Percentiles rank a stretch among this genome's conserved stretches.
Conservation (phyloP, 2,113 vertebrate species). For the Zosterops hypoxanthus region DNA sequence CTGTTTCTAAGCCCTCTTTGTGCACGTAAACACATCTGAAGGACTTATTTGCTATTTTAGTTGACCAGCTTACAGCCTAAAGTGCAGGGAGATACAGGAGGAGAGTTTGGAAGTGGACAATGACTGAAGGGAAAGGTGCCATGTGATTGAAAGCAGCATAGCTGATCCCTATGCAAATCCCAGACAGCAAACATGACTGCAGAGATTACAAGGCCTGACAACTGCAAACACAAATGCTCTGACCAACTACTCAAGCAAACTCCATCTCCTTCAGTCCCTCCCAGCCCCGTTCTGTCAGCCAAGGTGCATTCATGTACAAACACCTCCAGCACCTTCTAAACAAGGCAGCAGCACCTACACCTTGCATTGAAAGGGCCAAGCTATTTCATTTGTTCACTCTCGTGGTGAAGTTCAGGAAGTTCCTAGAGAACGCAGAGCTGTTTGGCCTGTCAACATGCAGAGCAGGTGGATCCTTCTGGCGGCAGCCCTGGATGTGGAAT, state of each 20-base stretch:
- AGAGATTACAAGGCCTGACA: not conserved
- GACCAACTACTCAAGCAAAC: not conserved
- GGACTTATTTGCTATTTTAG: not conserved
- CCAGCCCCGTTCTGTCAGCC: not conserved
- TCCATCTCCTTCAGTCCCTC: not conserved
- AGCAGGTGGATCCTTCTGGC: not conserved
- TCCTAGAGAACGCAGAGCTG: not conserved
- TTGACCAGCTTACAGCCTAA: not conserved
- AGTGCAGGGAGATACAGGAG: not conserved
- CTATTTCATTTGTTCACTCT: not conserved
- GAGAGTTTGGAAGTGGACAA: not conserved
- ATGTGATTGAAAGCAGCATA: not conserved
- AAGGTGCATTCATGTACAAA: not conserved
- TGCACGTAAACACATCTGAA: not conserved
- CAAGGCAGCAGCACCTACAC: not conserved
- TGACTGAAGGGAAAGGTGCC: not conserved
- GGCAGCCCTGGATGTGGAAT: not conserved
- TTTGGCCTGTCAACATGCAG: not conserved
- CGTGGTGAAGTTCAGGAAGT: not conserved
- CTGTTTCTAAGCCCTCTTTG: not conserved
- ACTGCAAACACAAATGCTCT: not conserved
- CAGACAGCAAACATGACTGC: not conserved
- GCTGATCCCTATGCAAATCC: not conserved
- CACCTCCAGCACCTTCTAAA: not conserved
- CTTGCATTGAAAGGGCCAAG: not conserved